phyloP scores from a whole-genome alignment of 2,797 vertebrate genomes.

The Mus spretus region DNA sequence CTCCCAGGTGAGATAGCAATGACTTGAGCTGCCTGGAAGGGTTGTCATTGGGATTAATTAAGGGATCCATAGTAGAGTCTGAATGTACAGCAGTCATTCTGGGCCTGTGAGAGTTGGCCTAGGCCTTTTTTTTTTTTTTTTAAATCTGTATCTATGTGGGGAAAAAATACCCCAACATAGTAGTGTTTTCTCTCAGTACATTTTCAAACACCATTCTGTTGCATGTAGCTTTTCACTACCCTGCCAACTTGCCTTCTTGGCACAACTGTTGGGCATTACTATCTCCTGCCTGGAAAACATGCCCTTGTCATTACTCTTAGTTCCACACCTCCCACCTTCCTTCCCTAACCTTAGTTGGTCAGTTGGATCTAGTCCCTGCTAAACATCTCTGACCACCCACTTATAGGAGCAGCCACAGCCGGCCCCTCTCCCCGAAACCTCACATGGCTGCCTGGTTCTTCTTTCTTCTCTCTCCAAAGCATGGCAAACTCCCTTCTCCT shows the following conservation, averaged over 20 bases:
- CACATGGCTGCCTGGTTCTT: neutral
- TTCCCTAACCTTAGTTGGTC: neutral
- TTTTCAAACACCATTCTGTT: neutral
- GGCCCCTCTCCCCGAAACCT: neutral
- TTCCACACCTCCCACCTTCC: neutral
- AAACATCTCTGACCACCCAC: neutral
- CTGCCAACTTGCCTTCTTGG: neutral
- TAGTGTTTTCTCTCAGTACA: neutral
- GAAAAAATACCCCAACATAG: neutral
- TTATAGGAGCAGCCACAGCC: too few relatives aligned
- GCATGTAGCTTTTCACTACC: neutral
- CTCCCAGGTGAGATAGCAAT: conserved; percentile 34
- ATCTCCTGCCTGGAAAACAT: neutral
- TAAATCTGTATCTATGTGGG: neutral
- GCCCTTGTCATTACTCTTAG: neutral
- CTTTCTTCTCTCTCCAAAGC: neutral
- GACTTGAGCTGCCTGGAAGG: neutral
- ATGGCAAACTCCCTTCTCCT: too few relatives aligned
- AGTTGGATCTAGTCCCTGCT: neutral
- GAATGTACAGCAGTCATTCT: neutral
- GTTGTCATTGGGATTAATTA: neutral
- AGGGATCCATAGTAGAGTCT: neutral
- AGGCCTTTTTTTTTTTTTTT: neutral
- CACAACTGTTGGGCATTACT: neutral
- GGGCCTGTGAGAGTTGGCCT: neutral